Conservation (phyloP, 2,888 invertebrate genomes). For the Acrobeloides nanus region DNA sequence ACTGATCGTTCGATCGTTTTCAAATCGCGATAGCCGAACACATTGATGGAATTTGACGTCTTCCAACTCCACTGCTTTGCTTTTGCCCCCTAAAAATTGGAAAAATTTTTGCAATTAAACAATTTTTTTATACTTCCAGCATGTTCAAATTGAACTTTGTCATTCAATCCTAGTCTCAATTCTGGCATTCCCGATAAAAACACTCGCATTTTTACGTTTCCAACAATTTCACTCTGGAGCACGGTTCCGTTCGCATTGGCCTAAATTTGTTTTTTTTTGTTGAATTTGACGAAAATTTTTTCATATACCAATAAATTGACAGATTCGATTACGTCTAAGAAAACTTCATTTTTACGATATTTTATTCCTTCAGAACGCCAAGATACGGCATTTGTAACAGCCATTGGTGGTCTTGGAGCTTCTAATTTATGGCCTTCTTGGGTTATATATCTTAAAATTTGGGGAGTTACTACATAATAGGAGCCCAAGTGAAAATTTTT, state of each 20-base stretch:
- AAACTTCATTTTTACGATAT: conserved; percentile 97
- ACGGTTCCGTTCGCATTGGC: conserved; percentile 95
- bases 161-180: conserved; percentile 85
- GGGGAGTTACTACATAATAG: too few relatives aligned
- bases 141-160: conserved; percentile 91
- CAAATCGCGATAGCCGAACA: conserved; percentile 87
- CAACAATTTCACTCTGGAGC: conserved; percentile 90
- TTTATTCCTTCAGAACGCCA: conserved; percentile 97
- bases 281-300: neutral
- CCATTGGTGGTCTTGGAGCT: conserved; percentile 89
- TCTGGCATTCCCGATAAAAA: conserved; percentile 98
- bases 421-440: conserved; percentile 96
- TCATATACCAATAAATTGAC: conserved; percentile 73
- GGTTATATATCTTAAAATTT: conserved; percentile 78
- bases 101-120: conserved; percentile 10
- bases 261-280: conserved; percentile 37
- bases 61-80: conserved; percentile 92
- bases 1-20: conserved; percentile 76
- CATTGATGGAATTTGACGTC: conserved; percentile 99
- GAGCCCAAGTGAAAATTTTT: too few relatives aligned
- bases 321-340: conserved; percentile 95
- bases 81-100: conserved; percentile 67
- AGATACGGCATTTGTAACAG: conserved; percentile 97
- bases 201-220: conserved; percentile 96
- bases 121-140: conserved; percentile 66